phyloP scores from a whole-genome alignment of 2,888 invertebrate genomes.

The Aethes cnicana region DNA sequence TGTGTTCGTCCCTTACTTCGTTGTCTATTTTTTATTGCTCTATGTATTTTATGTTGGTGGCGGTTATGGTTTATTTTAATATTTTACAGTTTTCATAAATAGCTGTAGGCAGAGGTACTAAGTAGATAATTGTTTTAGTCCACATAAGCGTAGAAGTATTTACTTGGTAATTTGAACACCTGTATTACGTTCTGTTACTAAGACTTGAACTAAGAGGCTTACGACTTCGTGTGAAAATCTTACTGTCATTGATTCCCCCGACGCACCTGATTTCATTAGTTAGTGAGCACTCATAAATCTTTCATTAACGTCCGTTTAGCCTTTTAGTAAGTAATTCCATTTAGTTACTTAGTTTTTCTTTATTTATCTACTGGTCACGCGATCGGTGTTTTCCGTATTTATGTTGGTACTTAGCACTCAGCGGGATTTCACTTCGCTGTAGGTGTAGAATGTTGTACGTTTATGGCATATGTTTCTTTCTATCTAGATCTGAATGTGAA shows the following conservation, averaged over 20 bases:
- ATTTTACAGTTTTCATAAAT: too few species aligned
- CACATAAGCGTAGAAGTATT: too few species aligned
- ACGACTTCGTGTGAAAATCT: not conserved
- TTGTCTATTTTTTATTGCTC: constrained; percentile 1
- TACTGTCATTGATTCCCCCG: constrained; percentile 9
- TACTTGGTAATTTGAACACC: too few species aligned
- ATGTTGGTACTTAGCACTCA: not conserved
- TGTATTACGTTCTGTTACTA: not conserved
- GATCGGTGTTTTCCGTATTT: constrained; percentile 12
- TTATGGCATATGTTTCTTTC: too few species aligned
- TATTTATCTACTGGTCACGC: constrained; percentile 19
- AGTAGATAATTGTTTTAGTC: too few species aligned
- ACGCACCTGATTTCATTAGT: constrained; percentile 20
- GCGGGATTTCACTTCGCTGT: not conserved
- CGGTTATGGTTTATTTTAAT: not conserved
- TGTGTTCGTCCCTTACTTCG: constrained; percentile 32
- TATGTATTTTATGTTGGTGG: not conserved
- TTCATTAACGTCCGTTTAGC: constrained; percentile 17
- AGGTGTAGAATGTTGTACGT: not conserved
- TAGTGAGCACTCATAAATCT: constrained; percentile 19
- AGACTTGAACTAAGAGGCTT: not conserved
- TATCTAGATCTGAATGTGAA: too few species aligned
- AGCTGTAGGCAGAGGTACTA: too few species aligned
- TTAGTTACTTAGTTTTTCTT: constrained; percentile 11
- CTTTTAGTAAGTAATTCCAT: constrained; percentile 4